Conservation (phyloP, 2,888 invertebrate species). For the Sipha maydis region DNA sequence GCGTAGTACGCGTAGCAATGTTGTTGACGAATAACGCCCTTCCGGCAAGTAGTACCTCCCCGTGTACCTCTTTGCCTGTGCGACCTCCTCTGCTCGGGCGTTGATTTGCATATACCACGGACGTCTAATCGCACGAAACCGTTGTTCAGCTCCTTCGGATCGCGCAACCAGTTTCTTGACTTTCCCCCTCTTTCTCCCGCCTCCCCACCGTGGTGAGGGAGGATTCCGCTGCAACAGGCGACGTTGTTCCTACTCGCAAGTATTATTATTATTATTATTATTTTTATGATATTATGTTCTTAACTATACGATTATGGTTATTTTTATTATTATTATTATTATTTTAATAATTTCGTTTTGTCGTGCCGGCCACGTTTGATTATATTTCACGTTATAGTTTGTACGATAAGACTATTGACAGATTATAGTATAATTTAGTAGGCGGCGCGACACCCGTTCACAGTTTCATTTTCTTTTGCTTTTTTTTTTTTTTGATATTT, state of each 20-base stretch:
- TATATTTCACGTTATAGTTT: neutral
- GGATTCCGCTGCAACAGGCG: neutral
- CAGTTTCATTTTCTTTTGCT: slow-evolving; percentile 27
- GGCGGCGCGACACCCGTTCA: neutral
- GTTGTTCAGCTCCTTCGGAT: neutral
- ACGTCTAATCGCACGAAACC: neutral
- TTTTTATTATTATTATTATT: neutral
- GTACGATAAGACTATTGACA: slow-evolving; percentile 13
- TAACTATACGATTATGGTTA: neutral
- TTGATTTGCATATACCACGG: too few relatives aligned
- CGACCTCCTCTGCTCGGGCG: too few relatives aligned
- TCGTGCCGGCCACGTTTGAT: neutral
- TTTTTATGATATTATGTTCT: neutral
- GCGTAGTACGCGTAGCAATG: too few relatives aligned
- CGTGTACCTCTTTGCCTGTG: too few relatives aligned
- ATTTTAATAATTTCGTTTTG: neutral
- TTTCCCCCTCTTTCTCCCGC: too few relatives aligned
- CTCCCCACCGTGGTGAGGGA: too few relatives aligned
- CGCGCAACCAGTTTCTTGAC: neutral
- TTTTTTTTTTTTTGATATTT: slow-evolving; percentile 38
- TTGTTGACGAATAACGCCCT: too few relatives aligned
- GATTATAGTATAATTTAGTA: neutral
- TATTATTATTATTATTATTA: slow-evolving; percentile 49
- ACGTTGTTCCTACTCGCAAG: slow-evolving; percentile 58
- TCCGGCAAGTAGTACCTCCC: too few relatives aligned